Base-by-base conservation (phyloP, 2,797 vertebrate species). In the Ciconia nigra region DNA sequence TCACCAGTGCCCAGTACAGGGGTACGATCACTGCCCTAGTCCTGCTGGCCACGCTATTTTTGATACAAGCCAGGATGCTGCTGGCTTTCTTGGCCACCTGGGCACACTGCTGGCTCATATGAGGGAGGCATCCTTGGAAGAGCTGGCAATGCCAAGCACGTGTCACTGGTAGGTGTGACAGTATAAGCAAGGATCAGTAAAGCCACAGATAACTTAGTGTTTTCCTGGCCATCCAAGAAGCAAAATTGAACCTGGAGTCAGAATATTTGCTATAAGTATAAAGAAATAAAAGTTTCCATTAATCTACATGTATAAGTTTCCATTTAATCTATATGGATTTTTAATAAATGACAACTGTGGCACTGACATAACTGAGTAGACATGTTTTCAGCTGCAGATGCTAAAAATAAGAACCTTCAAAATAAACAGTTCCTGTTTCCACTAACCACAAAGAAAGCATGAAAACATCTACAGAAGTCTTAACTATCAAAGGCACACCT, bases 401-500 rank as follows among this genome's bases (percentile, higher is more conserved):
- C 25, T 29, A 91, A 93, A 96, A 93, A 90, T 66, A 95, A 90
- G 82, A 93, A 13, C 33, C 46, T 85, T 85, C 69, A 84, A 87
- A 97, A 96, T 62, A 92, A 89, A 87, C 70, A 94, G 49, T 31
- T 87, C 55, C 63, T 87, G 59, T 86, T 96, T 86, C 80, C 83
- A 74, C 41, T 86, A 91, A 73, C 52, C 67, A 73, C 58, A 95
- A 87, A 92, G 42, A 67, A 69, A 89, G 62, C 20, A 91, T n/a
- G 37, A 90, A 95, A 96, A 93, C 59, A 74, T 72, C 94, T 83
- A 83, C 83, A 89, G 72, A 94, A 93, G 51, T 47, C 87, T 95
- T 71, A 90, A 82, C 95, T 91, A 82, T 71, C 90, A 93, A 97
- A 97, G 85, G 78, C 89, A 93, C 17, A 82, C 85, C 83, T 72